A percentile compares a stretch with the other conserved stretches of the same genome.
Conservation (phyloP, 2,888 invertebrate species). For the Mylabris sibirica region DNA sequence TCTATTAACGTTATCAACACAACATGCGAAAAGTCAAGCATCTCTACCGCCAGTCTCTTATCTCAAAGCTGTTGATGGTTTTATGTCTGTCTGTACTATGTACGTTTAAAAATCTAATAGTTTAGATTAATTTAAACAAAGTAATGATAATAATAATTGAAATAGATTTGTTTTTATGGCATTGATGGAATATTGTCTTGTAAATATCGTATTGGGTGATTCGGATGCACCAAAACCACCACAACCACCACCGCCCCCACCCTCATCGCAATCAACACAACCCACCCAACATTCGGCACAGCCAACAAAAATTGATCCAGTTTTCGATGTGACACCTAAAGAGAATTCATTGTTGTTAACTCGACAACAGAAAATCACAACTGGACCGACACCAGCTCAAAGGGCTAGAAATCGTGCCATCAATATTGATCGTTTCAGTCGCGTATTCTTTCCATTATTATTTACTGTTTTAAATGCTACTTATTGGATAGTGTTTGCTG, state of each 20-base stretch:
- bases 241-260: slow-evolving; percentile 63
- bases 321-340: slow-evolving; percentile 64
- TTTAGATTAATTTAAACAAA: too few species aligned
- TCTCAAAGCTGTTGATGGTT: slow-evolving; percentile 89
- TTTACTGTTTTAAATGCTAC: slow-evolving; percentile 73
- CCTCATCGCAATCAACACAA: slow-evolving; percentile 65
- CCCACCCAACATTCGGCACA: slow-evolving; percentile 1
- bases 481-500: slow-evolving; percentile 78
- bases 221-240: slow-evolving; percentile 69
- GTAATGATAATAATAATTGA: not conserved
- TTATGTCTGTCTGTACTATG: slow-evolving; percentile 92
- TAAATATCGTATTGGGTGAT: slow-evolving; percentile 84
- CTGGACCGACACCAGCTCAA: slow-evolving; percentile 66
- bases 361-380: slow-evolving; percentile 52
- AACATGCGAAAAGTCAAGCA: slow-evolving; percentile 94
- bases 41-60: slow-evolving; percentile 93
- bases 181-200: slow-evolving; percentile 90
- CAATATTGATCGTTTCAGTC: slow-evolving; percentile 74
- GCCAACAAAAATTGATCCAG: slow-evolving; percentile 62
- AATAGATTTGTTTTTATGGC: slow-evolving; percentile 90
- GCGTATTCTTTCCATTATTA: slow-evolving; percentile 74
- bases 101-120: slow-evolving; percentile 59
- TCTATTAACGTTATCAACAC: slow-evolving; percentile 85
- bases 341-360: slow-evolving; percentile 61
- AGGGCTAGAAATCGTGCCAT: slow-evolving; percentile 71